Percentiles rank a stretch among this genome's conserved stretches.
Conservation (phyloP, 2,888 invertebrate genomes). For the Orchesella flavescens region DNA sequence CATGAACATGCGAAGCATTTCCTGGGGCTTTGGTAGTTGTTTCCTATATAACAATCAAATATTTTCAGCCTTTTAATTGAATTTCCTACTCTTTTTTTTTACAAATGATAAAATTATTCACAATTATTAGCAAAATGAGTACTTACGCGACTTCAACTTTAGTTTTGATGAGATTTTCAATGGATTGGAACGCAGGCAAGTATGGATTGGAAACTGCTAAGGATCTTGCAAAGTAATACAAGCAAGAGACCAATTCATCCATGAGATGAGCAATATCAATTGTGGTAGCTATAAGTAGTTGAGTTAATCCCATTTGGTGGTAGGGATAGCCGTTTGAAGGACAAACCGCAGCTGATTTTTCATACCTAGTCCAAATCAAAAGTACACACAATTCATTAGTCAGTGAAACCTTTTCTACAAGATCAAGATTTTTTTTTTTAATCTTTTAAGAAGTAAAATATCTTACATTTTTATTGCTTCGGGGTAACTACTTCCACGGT, state of each 20-base stretch:
- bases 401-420: too few species aligned
- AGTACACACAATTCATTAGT: too few species aligned
- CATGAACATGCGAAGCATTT: slow-evolving; percentile 54
- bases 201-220: slow-evolving; percentile 89
- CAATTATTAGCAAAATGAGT: not conserved
- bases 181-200: slow-evolving; percentile 86
- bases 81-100: too few species aligned
- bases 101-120: too few species aligned
- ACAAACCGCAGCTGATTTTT: slow-evolving; percentile 73
- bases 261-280: slow-evolving; percentile 74
- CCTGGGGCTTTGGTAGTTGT: slow-evolving; percentile 25
- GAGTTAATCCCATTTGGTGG: slow-evolving; percentile 81
- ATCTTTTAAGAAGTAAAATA: not conserved
- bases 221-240: slow-evolving; percentile 89
- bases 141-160: slow-evolving; percentile 55
- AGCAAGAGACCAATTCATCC: slow-evolving; percentile 83
- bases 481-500: slow-evolving; percentile 85
- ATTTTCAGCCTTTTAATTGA: too few species aligned
- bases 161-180: slow-evolving; percentile 74
- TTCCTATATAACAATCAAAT: slow-evolving; percentile 15
- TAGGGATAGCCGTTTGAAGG: slow-evolving; percentile 90
- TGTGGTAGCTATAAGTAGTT: slow-evolving; percentile 84
- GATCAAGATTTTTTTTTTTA: not conserved
- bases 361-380: slow-evolving; percentile 77
- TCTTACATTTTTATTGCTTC: slow-evolving; percentile 85